These are phyloP conservation scores for Drosophila neonasuta DNA, from an alignment of 2,888 invertebrate species.

Conservation along the genomic window DNA sequence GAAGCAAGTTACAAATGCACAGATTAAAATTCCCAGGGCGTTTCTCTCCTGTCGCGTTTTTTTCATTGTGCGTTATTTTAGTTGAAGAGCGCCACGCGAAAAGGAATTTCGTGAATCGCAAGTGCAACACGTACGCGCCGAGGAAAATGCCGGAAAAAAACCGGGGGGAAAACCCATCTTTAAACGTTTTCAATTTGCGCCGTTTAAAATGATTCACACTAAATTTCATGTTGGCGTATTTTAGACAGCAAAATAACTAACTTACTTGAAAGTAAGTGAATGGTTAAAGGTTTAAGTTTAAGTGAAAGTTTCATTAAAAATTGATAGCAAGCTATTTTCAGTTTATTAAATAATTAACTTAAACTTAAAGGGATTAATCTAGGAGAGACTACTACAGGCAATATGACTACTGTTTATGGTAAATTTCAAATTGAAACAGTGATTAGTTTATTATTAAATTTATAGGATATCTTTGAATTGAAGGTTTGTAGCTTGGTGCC, in stretches of 20 bases:
- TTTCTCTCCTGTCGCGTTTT: slow-evolving; percentile 47
- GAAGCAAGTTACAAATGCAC: slow-evolving; percentile 72
- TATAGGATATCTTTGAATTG: no score
- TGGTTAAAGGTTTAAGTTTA: neutral
- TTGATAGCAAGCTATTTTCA: neutral
- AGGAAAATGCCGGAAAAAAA: slow-evolving; percentile 19
- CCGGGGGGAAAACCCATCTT: slow-evolving; percentile 5
- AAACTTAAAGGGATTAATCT: no score
- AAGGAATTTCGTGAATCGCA: slow-evolving; percentile 44
- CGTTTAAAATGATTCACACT: neutral
- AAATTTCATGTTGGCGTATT: neutral
- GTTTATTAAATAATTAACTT: no score
- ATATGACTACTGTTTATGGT: no score
- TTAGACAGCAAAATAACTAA: neutral
- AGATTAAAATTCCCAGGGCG: slow-evolving; percentile 63
- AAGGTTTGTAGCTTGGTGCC: no score
- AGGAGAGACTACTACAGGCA: no score
- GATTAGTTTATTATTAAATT: no score
- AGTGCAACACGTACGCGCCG: slow-evolving; percentile 58
- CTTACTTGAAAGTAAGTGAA: neutral
- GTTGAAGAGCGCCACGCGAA: slow-evolving; percentile 14
- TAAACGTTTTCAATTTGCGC: slow-evolving; percentile 12
- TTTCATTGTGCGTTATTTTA: slow-evolving; percentile 41
- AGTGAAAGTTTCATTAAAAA: neutral
- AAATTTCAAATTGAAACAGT: no score